Evolutionary conservation across 1,140 invertebrate genomes (phyloP), one percentile per base, ranked within the genome.

Genomic region (Gonioctena quinquepunctata): DNA sequence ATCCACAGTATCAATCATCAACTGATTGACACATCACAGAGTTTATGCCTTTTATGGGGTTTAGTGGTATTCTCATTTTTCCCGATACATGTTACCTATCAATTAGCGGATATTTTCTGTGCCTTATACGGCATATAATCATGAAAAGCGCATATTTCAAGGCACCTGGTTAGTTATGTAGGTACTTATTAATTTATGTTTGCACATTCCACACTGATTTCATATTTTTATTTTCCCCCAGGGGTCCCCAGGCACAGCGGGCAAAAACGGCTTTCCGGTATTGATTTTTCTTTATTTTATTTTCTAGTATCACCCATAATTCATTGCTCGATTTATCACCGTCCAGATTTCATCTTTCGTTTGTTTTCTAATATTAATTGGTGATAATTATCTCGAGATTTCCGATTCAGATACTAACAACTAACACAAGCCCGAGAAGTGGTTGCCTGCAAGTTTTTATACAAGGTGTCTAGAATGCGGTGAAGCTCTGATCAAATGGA

Each of bases 241-340:
- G 92, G 93, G 93, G 83, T 84, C 88, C 75, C 87, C 89, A 82
- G 92, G 93, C 83, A 88, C 90, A 77, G 87, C 91, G 75, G 93
- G 93, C 81, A 94, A 94, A 86, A 93, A 93, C 85, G 93, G 93
- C 88, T 94, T 94, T 90, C 93, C 93, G 90, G 93, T 95, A 94
- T 85, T 84, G 86, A 85, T 80, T 80, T 85, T 87, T 83, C 81
- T 84, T 86, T 76, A 66, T 84, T 84, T 80, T 78, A 82, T 72
- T 68, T 54, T 77, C 68, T 57, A 18, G 5, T 42, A 42, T 2
- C 33, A 1, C 33, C 16, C 8, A 42, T 42, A 8, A 42, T 42
- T 42, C 33, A 42, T 42, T 13, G 11, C 7, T 42, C 11, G 33
- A 42, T 42, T 42, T 42, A 61, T 72, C 52, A 71, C 16, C 26